Evolutionary conservation across 2,113 vertebrate species (phyloP).

Genomic region (Abramis brama): DNA sequence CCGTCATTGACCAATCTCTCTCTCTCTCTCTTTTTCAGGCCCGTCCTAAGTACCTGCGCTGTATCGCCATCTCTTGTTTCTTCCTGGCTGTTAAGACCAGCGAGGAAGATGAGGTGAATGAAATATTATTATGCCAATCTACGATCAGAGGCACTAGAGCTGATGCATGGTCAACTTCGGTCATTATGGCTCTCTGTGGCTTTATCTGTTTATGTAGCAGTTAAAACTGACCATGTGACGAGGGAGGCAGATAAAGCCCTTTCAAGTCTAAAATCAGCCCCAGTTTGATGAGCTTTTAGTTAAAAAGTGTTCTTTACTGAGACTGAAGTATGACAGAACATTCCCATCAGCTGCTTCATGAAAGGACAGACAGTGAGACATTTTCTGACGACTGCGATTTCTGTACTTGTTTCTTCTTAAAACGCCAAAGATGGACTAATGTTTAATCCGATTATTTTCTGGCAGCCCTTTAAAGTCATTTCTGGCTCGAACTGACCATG

Average conservation of each 20-base stretch:
- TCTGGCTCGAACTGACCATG: background rate
- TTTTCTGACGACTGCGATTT: background rate
- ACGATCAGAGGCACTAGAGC: background rate
- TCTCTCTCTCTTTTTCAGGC: slow-evolving; percentile 74
- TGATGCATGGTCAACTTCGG: background rate
- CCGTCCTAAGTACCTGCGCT: slow-evolving; percentile 95
- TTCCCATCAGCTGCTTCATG: background rate
- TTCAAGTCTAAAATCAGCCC: slow-evolving; percentile 3
- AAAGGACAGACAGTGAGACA: background rate
- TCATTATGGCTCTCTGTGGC: background rate
- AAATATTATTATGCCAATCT: background rate
- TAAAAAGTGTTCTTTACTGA: background rate
- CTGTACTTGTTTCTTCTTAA: background rate
- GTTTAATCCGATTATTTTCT: slow-evolving; percentile 10
- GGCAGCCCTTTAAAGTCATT: background rate
- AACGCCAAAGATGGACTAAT: background rate
- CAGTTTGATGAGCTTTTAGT: background rate
- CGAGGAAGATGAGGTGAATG: slow-evolving; percentile 94
- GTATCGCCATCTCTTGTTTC: slow-evolving; percentile 96
- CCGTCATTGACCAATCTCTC: background rate
- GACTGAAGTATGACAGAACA: background rate
- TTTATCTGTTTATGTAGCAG: background rate
- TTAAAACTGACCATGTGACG: background rate
- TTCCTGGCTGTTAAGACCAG: slow-evolving; percentile 94
- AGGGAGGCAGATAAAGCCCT: background rate